Conservation (phyloP, 2,797 vertebrate species). For the Moxostoma hubbsi region DNA sequence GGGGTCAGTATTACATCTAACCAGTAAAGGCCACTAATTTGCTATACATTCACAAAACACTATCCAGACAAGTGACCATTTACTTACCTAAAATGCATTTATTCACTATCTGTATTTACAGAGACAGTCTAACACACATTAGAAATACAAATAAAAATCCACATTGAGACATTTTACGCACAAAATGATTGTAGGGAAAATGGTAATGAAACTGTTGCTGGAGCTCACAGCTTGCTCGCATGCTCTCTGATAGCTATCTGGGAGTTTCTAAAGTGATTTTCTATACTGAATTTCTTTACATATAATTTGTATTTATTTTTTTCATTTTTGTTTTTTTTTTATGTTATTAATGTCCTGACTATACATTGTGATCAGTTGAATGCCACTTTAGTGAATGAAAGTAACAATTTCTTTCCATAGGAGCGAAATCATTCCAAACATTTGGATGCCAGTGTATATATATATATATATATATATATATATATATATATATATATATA, state of each 20-base stretch:
- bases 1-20: constrained; percentile 53
- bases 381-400: too few species aligned
- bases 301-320: too few species aligned
- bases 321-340: too few species aligned
- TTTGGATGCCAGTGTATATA: too few species aligned
- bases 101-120: background rate
- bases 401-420: too few species aligned
- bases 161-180: background rate
- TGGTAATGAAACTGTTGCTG: constrained; percentile 24
- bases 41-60: constrained; percentile 11
- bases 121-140: background rate
- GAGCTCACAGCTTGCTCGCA: constrained; percentile 15
- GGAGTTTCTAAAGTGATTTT: background rate
- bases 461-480: too few species aligned
- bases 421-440: too few species aligned
- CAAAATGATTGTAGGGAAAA: constrained; percentile 17
- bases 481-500: too few species aligned
- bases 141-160: constrained; percentile 9
- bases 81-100: constrained; percentile 27
- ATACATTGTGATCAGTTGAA: too few species aligned
- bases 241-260: constrained; percentile 31
- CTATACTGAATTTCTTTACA: too few species aligned
- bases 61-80: constrained; percentile 48
- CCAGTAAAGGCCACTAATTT: background rate
- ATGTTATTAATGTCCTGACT: too few species aligned